Percentiles rank a stretch among this genome's conserved stretches.
phyloP scores from a whole-genome alignment of 1,140 invertebrate genomes.

The Drosophila chauvacae region DNA sequence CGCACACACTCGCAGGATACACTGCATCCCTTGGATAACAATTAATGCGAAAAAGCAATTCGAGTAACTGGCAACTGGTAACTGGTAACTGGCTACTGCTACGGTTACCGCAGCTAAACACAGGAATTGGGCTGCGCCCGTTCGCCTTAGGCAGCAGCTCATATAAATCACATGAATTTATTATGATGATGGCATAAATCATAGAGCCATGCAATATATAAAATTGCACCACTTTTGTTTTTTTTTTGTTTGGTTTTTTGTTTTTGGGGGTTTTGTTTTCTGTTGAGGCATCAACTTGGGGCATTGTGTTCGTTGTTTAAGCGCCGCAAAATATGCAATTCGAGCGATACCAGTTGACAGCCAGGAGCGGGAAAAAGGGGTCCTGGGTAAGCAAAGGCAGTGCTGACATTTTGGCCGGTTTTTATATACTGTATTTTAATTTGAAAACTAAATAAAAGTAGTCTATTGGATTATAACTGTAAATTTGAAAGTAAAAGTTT shows the following conservation, averaged over 20 bases:
- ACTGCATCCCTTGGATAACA: conserved; percentile 37
- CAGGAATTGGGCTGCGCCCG: conserved; percentile 15
- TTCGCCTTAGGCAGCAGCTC: conserved; percentile 50
- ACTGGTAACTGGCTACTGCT: conserved; percentile 9
- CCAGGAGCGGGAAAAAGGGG: background rate
- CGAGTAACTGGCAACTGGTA: conserved; percentile 30
- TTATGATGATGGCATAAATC: conserved; percentile 84
- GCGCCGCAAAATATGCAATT: conserved; percentile 75
- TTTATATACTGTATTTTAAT: background rate
- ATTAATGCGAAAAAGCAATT: conserved; percentile 56
- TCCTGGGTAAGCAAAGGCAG: background rate
- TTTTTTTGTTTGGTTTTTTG: conserved; percentile 14
- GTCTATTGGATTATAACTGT: too few species aligned
- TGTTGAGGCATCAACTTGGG: conserved; percentile 39
- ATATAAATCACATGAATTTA: conserved; percentile 84
- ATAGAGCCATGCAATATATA: conserved; percentile 70
- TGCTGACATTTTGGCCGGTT: conserved; percentile 8
- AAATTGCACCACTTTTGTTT: conserved; percentile 57
- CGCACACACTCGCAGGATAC: background rate
- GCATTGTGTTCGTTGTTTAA: conserved; percentile 72
- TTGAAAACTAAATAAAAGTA: background rate
- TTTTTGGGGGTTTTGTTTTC: conserved; percentile 17
- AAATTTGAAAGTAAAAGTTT: background rate
- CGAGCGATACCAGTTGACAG: conserved; percentile 58
- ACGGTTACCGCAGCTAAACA: conserved; percentile 50